Conservation (phyloP, 2,888 invertebrate species). For the Notodonta ziczac region DNA sequence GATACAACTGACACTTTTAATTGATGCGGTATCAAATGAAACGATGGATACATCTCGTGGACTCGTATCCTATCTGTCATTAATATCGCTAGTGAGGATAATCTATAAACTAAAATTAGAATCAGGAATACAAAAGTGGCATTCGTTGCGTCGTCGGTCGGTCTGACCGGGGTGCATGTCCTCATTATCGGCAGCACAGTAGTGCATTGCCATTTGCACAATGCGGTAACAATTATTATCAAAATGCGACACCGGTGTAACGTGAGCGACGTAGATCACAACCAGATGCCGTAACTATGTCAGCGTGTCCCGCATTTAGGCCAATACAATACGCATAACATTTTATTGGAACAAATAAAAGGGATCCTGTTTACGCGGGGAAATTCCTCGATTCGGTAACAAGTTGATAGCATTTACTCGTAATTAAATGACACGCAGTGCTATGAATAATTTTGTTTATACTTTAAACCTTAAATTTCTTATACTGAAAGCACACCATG, state of each 20-base stretch:
- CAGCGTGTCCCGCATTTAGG: slow-evolving; percentile 21
- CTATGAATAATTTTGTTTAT: too few species aligned
- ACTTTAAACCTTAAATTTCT: too few species aligned
- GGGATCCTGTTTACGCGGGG: slow-evolving; percentile 9
- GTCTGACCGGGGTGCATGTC: slow-evolving; percentile 17
- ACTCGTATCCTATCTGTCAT: slow-evolving; percentile 35
- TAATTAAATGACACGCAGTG: neutral
- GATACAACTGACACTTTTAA: slow-evolving; percentile 50
- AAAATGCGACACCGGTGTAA: slow-evolving; percentile 32
- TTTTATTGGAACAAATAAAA: slow-evolving; percentile 21
- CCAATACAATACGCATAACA: slow-evolving; percentile 13
- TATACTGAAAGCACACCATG: too few species aligned
- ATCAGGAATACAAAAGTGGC: neutral
- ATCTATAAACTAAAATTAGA: neutral
- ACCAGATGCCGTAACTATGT: slow-evolving; percentile 41
- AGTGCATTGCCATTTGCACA: slow-evolving; percentile 33
- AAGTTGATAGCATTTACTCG: neutral
- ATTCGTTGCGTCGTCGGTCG: slow-evolving; percentile 8
- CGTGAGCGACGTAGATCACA: slow-evolving; percentile 29
- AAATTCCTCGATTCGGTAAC: slow-evolving; percentile 3
- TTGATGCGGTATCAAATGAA: slow-evolving; percentile 55
- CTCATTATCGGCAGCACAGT: slow-evolving; percentile 25
- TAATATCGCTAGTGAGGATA: slow-evolving; percentile 10
- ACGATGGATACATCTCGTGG: slow-evolving; percentile 34
- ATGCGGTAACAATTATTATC: slow-evolving; percentile 34